Base-by-base conservation (phyloP, 2,888 invertebrate species). In the Mongoloraphidia duomilia region DNA sequence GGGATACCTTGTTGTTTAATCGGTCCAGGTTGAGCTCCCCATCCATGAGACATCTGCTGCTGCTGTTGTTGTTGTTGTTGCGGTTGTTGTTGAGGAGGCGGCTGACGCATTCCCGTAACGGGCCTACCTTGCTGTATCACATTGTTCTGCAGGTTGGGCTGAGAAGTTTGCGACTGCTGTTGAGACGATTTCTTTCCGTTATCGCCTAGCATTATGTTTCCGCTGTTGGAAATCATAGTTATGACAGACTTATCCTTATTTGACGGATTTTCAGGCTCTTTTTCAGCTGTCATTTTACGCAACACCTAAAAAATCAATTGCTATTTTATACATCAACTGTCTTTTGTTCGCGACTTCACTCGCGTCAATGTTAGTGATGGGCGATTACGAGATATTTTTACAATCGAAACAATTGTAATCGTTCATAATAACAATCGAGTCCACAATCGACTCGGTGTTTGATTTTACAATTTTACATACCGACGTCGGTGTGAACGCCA, bases 261-360 rank as follows among this genome's bases (percentile, higher is more conserved):
- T 51, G 55, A 44, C 13, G 43, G 34, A 35, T 50, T 63, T 71
- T 80, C 80, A 17, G 75, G 75, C 57, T 89, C 87, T 64, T 89
- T 89, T 59, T 90, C 90, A 2, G 90, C 90, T 8, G 91, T 92
- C 91, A 93, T 91, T 71, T 93, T 93, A 53, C 92, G 79, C 61
- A 94, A 74, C 53, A 94, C 73, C 73, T 74, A 58, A 11, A 50
- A 34, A 26, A 40, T 37, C 6, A 3, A 26, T 26, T 26, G 3
- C 6, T 6, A 12, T 6, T 17, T 14, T 44, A 34, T 35, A 6
- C 11, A n/a, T 44, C 11, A 11, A 42, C 17, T 17, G 17, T 26
- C 3, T 26, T 26, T 6, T 6, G 5, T 6, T 4, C 3, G 3
- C 17, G 17, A 17, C 17, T 3, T 17, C 17, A 4, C 17, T 17